Percentiles rank a stretch among this genome's conserved stretches.
phyloP scores from a whole-genome alignment of 2,113 vertebrate species.

The Morone chrysops region DNA sequence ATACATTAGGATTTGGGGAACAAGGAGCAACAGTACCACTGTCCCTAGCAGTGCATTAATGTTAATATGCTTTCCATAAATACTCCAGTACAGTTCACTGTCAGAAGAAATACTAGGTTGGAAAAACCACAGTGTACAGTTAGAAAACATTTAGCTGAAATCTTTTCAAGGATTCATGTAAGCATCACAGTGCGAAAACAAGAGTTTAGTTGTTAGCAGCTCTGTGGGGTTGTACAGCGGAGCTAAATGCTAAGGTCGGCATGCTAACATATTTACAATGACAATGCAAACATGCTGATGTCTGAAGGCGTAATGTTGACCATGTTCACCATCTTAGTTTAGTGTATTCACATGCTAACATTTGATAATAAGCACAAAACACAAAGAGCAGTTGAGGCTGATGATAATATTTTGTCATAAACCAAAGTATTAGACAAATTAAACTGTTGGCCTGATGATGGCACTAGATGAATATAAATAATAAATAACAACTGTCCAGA shows the following conservation, averaged over 20 bases:
- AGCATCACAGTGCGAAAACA: conserved; percentile 29
- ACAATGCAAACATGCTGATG: background rate
- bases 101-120: background rate
- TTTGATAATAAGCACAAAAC: background rate
- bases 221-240: background rate
- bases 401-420: background rate
- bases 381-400: background rate
- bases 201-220: background rate
- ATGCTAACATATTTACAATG: background rate
- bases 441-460: background rate
- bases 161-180: background rate
- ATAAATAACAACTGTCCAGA: background rate
- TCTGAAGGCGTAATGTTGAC: background rate
- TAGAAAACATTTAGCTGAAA: conserved; percentile 17
- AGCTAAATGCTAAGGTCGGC: conserved; percentile 16
- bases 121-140: background rate
- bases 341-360: background rate
- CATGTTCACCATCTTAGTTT: background rate
- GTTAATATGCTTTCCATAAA: background rate
- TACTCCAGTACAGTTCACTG: background rate
- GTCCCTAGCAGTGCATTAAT: background rate
- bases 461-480: background rate
- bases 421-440: background rate
- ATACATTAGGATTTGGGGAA: background rate
- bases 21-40: background rate